Base-by-base conservation (phyloP, 2,888 invertebrate species). In the Zonitis immaculata region DNA sequence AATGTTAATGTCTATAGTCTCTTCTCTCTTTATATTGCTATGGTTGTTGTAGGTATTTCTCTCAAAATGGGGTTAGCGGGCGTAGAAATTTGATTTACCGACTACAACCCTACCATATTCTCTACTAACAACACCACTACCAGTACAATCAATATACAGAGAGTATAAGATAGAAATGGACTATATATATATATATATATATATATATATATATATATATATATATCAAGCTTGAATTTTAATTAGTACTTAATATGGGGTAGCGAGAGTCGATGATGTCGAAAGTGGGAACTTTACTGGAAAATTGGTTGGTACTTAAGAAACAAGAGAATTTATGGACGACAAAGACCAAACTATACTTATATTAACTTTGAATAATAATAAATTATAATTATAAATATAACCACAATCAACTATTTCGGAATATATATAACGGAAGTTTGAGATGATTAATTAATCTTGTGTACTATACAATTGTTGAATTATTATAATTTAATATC, bases 21-120 rank as follows among this genome's bases (percentile, higher is more conserved):
- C 64, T 16, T 35, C 39, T 39, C 20, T 39, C 12, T 32, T 12
- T 12, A 8, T 32, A 66, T 64, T 65, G 65, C 65, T 64, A 68
- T 62, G 59, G 3, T 64, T 59, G 54, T 49, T 52, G 58, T 61
- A 54, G 58, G 62, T 58, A 22, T 5, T 20, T 39, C 39, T 60
- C 61, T 55, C 63, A 65, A 68, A 69, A 69, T 68, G 69, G 68
- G 68, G 68, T 66, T 66, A 66, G 68, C 63, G 65, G 61, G 65
- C 62, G 64, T 62, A 62, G 66, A 70, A 69, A 71, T 71, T 70
- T 72, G 71, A 72, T 72, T 72, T 71, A 71, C 66, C 62, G 66
- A 68, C 66, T 64, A 60, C 22, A 22, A 22, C 59, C 62, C 64
- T 64, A 64, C 66, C 67, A 69, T 69, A 69, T 68, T 67, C 67